phyloP scores from a whole-genome alignment of 2,113 vertebrate genomes.

The Kryptolebias marmoratus region DNA sequence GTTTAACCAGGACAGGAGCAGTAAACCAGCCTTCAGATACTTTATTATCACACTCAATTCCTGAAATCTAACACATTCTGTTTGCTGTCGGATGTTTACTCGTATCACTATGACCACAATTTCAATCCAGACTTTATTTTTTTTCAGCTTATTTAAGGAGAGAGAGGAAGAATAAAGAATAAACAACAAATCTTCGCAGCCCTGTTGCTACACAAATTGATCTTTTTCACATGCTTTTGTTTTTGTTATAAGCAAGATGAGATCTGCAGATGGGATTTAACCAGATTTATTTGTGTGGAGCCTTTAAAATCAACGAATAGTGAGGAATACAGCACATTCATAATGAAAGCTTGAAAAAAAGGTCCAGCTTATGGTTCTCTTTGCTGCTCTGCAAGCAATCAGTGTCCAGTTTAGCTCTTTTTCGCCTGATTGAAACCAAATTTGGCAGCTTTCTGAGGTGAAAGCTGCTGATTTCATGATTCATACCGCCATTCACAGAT shows the following conservation, averaged over 20 bases:
- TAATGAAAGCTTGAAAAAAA: not conserved
- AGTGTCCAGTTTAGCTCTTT: not conserved
- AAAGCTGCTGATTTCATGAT: slow-evolving; percentile 5
- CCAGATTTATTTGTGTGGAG: not conserved
- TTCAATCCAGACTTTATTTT: slow-evolving; percentile 4
- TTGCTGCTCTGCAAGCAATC: slow-evolving; percentile 4
- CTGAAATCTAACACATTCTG: slow-evolving; percentile 7
- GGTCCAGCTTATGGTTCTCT: too few species aligned
- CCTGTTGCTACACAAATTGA: not conserved
- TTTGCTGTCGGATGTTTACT: slow-evolving; percentile 31
- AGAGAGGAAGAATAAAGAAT: not conserved
- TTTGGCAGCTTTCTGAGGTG: not conserved
- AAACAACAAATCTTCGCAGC: not conserved
- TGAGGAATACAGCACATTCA: not conserved
- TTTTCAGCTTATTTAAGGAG: not conserved
- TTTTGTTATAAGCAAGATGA: not conserved
- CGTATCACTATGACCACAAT: not conserved
- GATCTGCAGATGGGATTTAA: not conserved
- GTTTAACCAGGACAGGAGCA: slow-evolving; percentile 21
- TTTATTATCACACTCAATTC: slow-evolving; percentile 22
- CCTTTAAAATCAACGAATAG: not conserved
- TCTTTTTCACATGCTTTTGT: not conserved
- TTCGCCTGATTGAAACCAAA: slow-evolving; percentile 10
- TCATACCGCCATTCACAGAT: slow-evolving; percentile 7
- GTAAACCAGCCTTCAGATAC: slow-evolving; percentile 1